Conservation (phyloP, 2,797 vertebrate species). For the Kryptopterus vitreolus region DNA sequence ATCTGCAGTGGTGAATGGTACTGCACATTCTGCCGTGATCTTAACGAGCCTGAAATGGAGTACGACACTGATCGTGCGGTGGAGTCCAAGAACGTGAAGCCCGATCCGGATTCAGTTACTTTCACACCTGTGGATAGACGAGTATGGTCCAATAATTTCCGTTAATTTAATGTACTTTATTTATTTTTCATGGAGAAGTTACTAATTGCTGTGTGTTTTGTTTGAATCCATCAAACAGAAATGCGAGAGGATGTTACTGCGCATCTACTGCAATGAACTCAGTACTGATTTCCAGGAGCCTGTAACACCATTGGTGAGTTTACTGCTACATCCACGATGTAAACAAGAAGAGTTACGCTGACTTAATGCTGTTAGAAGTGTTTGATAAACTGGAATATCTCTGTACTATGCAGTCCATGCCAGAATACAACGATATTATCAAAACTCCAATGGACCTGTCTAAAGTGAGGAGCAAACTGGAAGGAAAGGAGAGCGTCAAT, state of each 20-base stretch:
- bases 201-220: neutral
- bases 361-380: neutral
- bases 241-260: slow-evolving; percentile 89
- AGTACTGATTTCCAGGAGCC: slow-evolving; percentile 94
- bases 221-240: slow-evolving; percentile 70
- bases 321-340: neutral
- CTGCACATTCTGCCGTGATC: slow-evolving; percentile 89
- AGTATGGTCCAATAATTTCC: slow-evolving; percentile 67
- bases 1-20: slow-evolving; percentile 90
- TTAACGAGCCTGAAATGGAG: slow-evolving; percentile 84
- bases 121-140: slow-evolving; percentile 78
- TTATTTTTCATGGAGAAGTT: neutral
- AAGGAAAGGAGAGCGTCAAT: slow-evolving; percentile 71
- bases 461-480: slow-evolving; percentile 83
- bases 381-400: slow-evolving; percentile 12
- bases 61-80: slow-evolving; percentile 82
- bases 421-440: slow-evolving; percentile 93
- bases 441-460: slow-evolving; percentile 95
- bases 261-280: slow-evolving; percentile 90
- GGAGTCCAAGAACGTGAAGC: slow-evolving; percentile 58
- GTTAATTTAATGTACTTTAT: neutral
- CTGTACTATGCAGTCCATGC: slow-evolving; percentile 65
- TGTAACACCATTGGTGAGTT: slow-evolving; percentile 84
- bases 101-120: slow-evolving; percentile 59
- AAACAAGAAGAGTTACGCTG: neutral